Evolutionary conservation across 2,113 vertebrate species (phyloP), one percentile per base, ranked within the genome.

Genomic region (Mastomys coucha): DNA sequence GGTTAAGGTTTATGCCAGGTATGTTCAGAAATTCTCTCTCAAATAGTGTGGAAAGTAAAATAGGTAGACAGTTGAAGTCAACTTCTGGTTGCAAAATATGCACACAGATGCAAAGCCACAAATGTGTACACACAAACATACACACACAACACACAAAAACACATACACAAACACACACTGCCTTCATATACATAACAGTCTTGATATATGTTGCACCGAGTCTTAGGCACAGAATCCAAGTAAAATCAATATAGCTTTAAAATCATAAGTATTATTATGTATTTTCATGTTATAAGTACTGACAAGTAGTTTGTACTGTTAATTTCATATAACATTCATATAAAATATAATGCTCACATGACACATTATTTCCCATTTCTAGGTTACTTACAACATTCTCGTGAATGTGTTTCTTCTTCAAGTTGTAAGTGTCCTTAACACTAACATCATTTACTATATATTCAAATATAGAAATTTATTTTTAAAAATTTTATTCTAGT

Each of bases 401-500:
- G 22, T 76, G 4, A 76, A 76, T 45, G 10, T 45, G 10, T 45
- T 76, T 76, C 22, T 76, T 76, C 22, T 39, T 26, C 73, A 45
- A 76, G 22, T 45, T 20, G 4, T 45, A 2, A 10, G 24, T 6
- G 4, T 14, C 5, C 5, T 12, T 39, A 5, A 1, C 5, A 58
- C 6, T 90, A 70, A 49, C 56, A 53, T 63, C 1, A 33, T 20
- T 8, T 72, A 42, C 13, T 93, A 17, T 36, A 33, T 72, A 49
- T 11, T 7, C 39, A 80, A 24, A 87, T 80, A 65, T 5, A 2
- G 7, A 17, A 65, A 72, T 80, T 28, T 72, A n/a, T 49, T 19
- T 45, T 78, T 58, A n/a, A n/a, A 78, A 10, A n/a, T 31, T 7
- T 81, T 36, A 87, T 51, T 17, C 7, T 2, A 2, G 24, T 80